Percentiles rank a stretch among this genome's conserved stretches.
Evolutionary conservation across 2,888 invertebrate genomes (phyloP).

Genomic region (Sphinx pinastri): DNA sequence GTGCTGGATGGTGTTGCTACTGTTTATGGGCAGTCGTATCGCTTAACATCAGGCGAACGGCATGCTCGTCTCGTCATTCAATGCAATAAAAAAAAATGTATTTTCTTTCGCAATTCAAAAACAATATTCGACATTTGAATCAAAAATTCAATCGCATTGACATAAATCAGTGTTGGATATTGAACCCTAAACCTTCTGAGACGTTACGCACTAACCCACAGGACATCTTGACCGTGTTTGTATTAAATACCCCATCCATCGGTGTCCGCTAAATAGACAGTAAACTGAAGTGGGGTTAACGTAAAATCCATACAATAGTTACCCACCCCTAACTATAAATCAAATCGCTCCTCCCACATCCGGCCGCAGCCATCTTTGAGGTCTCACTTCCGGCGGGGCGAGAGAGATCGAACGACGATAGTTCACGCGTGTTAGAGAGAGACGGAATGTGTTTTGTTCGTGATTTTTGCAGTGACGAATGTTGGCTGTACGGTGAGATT

Average conservation of each 20-base stretch:
- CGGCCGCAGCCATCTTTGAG: slow-evolving; percentile 82
- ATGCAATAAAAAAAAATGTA: too few relatives aligned
- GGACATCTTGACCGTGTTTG: background rate
- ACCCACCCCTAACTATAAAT: slow-evolving; percentile 68
- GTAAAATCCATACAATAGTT: slow-evolving; percentile 39
- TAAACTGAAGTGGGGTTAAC: slow-evolving; percentile 39
- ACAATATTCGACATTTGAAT: too few relatives aligned
- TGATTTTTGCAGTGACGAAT: slow-evolving; percentile 45
- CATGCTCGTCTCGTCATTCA: too few relatives aligned
- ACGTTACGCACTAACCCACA: too few relatives aligned
- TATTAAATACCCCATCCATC: background rate
- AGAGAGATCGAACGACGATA: slow-evolving; percentile 50
- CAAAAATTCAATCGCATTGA: too few relatives aligned
- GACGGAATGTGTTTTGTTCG: slow-evolving; percentile 44
- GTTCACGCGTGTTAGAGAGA: slow-evolving; percentile 47
- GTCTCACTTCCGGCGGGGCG: slow-evolving; percentile 74
- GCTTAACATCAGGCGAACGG: too few relatives aligned
- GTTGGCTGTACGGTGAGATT: too few relatives aligned
- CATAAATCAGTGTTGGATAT: too few relatives aligned
- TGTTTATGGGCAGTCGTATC: too few relatives aligned
- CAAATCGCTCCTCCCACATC: slow-evolving; percentile 78
- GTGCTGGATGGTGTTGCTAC: too few relatives aligned
- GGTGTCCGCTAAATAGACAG: slow-evolving; percentile 32
- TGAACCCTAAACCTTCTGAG: too few relatives aligned
- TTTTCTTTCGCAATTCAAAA: too few relatives aligned